Evolutionary conservation across 2,888 invertebrate species (phyloP).

Genomic region (Rhopalosiphum nymphaeae): DNA sequence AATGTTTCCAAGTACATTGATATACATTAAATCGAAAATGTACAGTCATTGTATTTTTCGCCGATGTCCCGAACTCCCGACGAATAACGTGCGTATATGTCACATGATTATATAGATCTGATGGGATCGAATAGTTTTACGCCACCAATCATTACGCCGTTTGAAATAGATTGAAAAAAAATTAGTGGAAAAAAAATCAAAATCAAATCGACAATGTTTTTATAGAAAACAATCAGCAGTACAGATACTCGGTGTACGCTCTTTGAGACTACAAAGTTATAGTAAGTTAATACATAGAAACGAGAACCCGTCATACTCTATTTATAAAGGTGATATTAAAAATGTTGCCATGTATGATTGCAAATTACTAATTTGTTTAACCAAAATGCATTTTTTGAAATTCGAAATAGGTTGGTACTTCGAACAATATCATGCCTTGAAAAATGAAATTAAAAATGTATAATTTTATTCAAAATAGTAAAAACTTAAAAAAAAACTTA

Average conservation of each 20-base stretch:
- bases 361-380: no score
- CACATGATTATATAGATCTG: background rate
- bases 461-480: no score
- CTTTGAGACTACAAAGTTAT: background rate
- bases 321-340: no score
- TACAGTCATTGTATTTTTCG: conserved; percentile 50
- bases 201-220: background rate
- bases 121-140: background rate
- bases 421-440: no score
- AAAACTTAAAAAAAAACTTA: no score
- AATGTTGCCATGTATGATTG: no score
- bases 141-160: background rate
- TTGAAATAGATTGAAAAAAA: conserved; percentile 21
- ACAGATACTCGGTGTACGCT: background rate
- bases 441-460: no score
- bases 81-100: background rate
- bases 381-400: no score
- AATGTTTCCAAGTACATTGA: conserved; percentile 1
- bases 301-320: no score
- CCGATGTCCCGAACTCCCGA: background rate
- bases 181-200: background rate
- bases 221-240: background rate
- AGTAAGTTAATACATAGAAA: no score
- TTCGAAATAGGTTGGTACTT: no score
- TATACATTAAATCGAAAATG: conserved; percentile 35